These are phyloP conservation scores for Apolygus lucorum DNA, from an alignment of 1,140 invertebrate genomes.

Conservation along the genomic window DNA sequence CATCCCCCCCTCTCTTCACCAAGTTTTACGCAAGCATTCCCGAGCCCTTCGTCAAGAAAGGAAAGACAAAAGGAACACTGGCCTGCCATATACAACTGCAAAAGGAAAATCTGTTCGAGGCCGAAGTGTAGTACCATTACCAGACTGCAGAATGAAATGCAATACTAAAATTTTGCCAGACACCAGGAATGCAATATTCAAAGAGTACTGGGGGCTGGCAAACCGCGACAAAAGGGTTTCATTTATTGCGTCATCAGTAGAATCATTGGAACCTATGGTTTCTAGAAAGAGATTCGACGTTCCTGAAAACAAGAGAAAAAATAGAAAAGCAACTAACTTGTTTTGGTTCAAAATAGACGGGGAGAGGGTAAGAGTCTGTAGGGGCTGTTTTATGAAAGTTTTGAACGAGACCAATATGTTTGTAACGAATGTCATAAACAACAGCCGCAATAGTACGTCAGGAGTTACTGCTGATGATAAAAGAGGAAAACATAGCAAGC, in stretches of 20 bases:
- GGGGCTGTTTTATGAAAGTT: constrained; percentile 1
- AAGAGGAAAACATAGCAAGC: constrained; percentile 1
- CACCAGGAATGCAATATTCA: neutral
- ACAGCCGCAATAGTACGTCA: neutral
- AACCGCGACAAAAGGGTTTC: neutral
- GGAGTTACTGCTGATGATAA: constrained; percentile 1
- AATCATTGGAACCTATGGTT: neutral
- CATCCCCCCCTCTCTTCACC: neutral
- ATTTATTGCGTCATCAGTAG: neutral
- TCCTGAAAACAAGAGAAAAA: neutral
- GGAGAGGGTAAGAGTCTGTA: neutral
- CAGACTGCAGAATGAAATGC: neutral
- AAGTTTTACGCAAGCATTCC: neutral
- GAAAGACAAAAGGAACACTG: neutral
- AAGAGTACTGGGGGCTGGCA: neutral
- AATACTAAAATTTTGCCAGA: neutral
- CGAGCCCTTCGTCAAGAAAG: neutral
- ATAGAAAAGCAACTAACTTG: no score
- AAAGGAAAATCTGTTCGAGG: neutral
- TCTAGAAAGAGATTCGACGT: neutral
- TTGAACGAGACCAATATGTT: neutral
- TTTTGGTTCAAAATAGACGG: neutral
- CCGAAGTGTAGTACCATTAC: neutral
- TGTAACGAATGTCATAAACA: neutral
- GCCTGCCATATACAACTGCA: neutral